Percentiles rank a stretch among this genome's conserved stretches.
Conservation (phyloP, 1,140 invertebrate genomes). For the Plodia interpunctella region DNA sequence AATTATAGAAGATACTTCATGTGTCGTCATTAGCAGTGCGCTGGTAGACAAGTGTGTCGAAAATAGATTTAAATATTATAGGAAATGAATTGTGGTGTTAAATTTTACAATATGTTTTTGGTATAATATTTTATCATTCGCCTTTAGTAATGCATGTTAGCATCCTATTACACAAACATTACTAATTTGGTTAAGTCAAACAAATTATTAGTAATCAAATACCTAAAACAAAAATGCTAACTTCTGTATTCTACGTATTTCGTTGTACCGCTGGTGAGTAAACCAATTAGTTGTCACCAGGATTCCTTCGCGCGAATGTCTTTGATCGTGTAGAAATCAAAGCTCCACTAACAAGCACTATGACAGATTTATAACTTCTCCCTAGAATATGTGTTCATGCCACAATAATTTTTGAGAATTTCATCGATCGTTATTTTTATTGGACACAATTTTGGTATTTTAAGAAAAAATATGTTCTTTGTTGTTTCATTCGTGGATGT, state of each 20-base stretch:
- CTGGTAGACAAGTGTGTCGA: too few species aligned
- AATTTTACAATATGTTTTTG: too few species aligned
- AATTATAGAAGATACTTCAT: neutral
- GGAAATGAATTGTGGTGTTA: too few species aligned
- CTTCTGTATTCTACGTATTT: conserved; percentile 13
- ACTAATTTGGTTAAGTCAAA: too few species aligned
- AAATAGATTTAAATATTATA: too few species aligned
- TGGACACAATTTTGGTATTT: neutral
- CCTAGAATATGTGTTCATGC: conserved; percentile 40
- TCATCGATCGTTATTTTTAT: conserved; percentile 19
- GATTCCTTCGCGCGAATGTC: conserved; percentile 37
- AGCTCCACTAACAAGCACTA: conserved; percentile 58
- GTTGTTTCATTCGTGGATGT: neutral
- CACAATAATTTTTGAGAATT: conserved; percentile 36
- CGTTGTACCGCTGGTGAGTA: conserved; percentile 25
- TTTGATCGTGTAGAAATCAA: conserved; percentile 63
- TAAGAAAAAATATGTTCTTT: neutral
- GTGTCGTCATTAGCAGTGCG: neutral
- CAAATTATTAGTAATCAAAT: too few species aligned
- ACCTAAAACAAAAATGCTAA: too few species aligned
- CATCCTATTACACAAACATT: too few species aligned
- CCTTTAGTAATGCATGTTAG: too few species aligned
- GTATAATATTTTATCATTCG: too few species aligned
- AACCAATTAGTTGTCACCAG: conserved; percentile 64
- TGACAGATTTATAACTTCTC: conserved; percentile 64